Evolutionary conservation across 2,113 vertebrate genomes (phyloP).

Genomic region (Pseudopipra pipra): DNA sequence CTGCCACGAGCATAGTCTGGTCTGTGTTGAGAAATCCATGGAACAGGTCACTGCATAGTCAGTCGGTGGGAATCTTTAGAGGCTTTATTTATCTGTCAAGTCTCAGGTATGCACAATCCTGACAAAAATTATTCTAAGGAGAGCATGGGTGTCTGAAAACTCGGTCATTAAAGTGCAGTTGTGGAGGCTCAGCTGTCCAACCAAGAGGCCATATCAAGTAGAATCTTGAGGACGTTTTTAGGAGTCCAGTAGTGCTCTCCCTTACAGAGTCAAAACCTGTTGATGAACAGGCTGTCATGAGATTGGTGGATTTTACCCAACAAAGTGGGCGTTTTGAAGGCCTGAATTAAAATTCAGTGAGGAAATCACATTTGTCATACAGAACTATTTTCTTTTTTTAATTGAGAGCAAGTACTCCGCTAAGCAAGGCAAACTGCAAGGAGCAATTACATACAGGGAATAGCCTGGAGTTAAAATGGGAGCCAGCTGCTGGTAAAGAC

Average conservation of each 20-base stretch:
- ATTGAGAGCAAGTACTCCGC: not conserved
- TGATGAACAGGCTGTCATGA: not conserved
- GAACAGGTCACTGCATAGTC: not conserved
- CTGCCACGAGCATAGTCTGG: fast-evolving
- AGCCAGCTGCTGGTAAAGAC: slow-evolving; percentile 1
- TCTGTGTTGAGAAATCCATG: fast-evolving
- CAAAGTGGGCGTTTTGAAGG: not conserved
- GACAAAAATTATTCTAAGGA: not conserved
- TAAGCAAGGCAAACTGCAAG: not conserved
- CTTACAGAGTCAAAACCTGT: not conserved
- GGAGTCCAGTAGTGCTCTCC: not conserved
- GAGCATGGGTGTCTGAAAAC: not conserved
- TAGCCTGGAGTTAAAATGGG: not conserved
- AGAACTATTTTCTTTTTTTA: slow-evolving; percentile 1
- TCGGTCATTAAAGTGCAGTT: not conserved
- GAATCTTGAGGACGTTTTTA: not conserved
- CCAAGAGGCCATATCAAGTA: not conserved
- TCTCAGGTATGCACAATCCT: not conserved
- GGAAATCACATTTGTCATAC: not conserved
- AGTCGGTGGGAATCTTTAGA: not conserved
- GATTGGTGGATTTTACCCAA: not conserved
- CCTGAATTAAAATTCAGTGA: slow-evolving; percentile 23
- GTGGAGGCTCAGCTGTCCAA: not conserved
- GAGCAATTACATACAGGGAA: not conserved
- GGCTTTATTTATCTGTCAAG: not conserved